Percentiles rank a stretch among this genome's conserved stretches.
Evolutionary conservation across 2,113 vertebrate species (phyloP).

Genomic region (Chlorocebus sabaeus): DNA sequence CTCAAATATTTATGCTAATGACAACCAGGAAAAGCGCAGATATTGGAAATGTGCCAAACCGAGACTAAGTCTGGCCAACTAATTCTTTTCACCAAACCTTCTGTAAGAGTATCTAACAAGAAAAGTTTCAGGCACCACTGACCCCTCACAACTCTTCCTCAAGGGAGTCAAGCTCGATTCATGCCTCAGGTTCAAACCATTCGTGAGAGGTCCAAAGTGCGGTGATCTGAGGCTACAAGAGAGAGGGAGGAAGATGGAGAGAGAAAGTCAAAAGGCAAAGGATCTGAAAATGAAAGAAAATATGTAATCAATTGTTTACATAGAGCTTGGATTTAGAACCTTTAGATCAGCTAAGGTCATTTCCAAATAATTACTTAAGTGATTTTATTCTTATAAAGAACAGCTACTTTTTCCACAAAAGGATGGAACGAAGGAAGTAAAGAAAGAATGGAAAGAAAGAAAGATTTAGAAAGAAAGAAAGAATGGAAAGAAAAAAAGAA

Average conservation of each 20-base stretch:
- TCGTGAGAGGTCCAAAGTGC: not conserved
- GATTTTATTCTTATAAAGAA: slow-evolving; percentile 53
- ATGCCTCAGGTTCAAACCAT: not conserved
- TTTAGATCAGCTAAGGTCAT: not conserved
- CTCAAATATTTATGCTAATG: slow-evolving; percentile 70
- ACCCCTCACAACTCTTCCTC: not conserved
- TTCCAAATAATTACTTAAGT: slow-evolving; percentile 15
- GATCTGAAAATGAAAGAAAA: not conserved
- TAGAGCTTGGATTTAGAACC: slow-evolving; percentile 9
- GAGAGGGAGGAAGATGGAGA: not conserved
- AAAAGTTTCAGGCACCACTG: not conserved
- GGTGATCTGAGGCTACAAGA: not conserved
- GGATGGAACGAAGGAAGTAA: no score
- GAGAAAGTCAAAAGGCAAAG: not conserved
- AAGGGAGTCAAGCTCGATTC: not conserved
- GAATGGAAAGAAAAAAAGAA: not conserved
- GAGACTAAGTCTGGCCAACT: slow-evolving; percentile 47
- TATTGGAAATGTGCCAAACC: slow-evolving; percentile 58
- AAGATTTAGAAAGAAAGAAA: no score
- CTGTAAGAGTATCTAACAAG: slow-evolving; percentile 26
- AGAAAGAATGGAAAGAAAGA: not conserved
- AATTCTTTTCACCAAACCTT: slow-evolving; percentile 50
- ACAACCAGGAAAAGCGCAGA: slow-evolving; percentile 60
- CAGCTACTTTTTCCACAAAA: not conserved
- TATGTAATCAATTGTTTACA: not conserved